Conservation (phyloP, 2,888 invertebrate species). For the Mimachlamys varia region DNA sequence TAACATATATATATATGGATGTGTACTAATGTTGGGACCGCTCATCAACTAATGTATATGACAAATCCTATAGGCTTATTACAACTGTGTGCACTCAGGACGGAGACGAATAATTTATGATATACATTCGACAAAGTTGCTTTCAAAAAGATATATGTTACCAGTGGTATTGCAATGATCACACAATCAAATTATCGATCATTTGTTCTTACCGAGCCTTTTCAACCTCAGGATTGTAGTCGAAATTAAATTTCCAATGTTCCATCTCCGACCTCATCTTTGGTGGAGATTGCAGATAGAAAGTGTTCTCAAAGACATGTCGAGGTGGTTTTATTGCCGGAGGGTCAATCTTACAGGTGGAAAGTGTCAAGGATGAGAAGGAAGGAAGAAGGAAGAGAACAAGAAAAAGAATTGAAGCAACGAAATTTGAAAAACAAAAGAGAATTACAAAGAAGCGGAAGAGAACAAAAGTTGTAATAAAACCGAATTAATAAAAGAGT, state of each 20-base stretch:
- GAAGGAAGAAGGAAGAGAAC: background rate
- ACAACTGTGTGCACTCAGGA: background rate
- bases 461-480: background rate
- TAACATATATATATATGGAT: too few relatives aligned
- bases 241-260: background rate
- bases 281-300: conserved; percentile 9
- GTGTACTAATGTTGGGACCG: background rate
- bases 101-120: background rate
- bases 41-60: background rate
- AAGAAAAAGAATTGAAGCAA: background rate
- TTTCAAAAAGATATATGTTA: background rate
- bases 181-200: background rate
- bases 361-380: background rate
- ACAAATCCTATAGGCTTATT: too few relatives aligned
- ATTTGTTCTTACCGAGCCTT: background rate
- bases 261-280: background rate
- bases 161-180: background rate
- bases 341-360: background rate
- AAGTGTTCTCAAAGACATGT: conserved; percentile 11
- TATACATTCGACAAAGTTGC: background rate
- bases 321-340: background rate
- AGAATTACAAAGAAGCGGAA: background rate
- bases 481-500: background rate
- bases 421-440: background rate
- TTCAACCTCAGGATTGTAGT: background rate